Base-by-base conservation (phyloP, 2,113 vertebrate species). In the Lampris incognitus region DNA sequence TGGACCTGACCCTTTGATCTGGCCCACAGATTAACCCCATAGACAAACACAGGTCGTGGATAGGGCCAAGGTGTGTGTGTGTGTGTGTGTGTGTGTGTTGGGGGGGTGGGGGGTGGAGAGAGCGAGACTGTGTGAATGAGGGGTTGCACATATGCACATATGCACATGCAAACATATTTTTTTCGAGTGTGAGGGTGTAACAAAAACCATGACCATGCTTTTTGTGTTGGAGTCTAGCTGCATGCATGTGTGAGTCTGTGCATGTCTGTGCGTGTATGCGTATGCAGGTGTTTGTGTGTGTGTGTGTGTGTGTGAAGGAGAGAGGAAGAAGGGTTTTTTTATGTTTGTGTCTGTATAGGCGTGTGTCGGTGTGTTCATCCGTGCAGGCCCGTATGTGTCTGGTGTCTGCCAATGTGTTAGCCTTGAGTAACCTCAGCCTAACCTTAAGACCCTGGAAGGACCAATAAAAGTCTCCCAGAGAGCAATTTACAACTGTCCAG, bases 1-100 rank as follows among this genome's bases (percentile, higher is more conserved):
- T 72, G 74, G 87, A 86, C 81, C 84, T 88, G 91, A 92, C 88
- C 92, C 90, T 92, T 91, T 91, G 89, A 93, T 93, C 89, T 83
- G 81, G 80, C 66, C 89, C 76, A 13, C 66, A 92, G 92, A 92
- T 93, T 92, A 89, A 93, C 90, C 89, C 77, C 0, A 9, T 67
- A 82, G 69, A 88, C 82, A 88, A 83, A 89, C 76, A 50, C 74
- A 51, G 79, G 55, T 49, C 61, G 56, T 62, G 81, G 75, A 78
- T 40, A 81, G 57, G 48, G 68, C 58, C 39, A 54, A n/a, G 57
- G 49, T 55, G 42, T 46, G 66, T 57, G 69, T 66, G 65, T 52
- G 49, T 66, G 49, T 54, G 48, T 39, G 48, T 38, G 64, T 51
- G 46, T 38, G 46, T 52, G 50, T 24, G 36, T 51, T 51, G 38